These are phyloP conservation scores for Cololabis saira DNA, from an alignment of 2,113 vertebrate species.

Conservation along the genomic window DNA sequence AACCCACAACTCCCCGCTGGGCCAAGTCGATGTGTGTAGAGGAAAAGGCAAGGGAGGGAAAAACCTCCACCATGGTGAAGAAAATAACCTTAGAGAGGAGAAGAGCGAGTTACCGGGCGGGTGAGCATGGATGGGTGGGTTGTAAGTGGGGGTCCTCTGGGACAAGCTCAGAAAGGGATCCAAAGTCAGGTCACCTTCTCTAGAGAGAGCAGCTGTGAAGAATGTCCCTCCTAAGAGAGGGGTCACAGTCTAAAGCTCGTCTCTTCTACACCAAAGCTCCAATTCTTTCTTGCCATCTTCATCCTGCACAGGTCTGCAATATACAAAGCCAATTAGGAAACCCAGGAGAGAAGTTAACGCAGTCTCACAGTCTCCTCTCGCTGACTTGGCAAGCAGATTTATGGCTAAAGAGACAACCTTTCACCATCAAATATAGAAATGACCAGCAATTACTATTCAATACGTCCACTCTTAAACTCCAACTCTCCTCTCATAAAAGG, in stretches of 20 bases:
- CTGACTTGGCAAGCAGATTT: conserved; percentile 77
- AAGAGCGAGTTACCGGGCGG: conserved; percentile 11
- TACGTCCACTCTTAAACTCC: conserved; percentile 48
- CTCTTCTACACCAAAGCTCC: conserved; percentile 60
- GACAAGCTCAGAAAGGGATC: conserved; percentile 59
- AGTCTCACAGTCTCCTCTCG: conserved; percentile 66
- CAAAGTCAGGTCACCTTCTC: conserved; percentile 76
- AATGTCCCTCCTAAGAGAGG: conserved; percentile 66
- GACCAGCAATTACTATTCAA: conserved; percentile 70
- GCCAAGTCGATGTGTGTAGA: conserved; percentile 53
- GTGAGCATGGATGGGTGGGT: conserved; percentile 25
- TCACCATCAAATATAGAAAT: conserved; percentile 69
- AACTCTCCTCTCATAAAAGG: conserved; percentile 62
- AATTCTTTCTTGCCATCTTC: conserved; percentile 62
- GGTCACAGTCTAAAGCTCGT: conserved; percentile 70
- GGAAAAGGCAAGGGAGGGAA: conserved; percentile 27
- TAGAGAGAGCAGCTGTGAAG: conserved; percentile 76
- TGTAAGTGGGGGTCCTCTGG: conserved; percentile 51
- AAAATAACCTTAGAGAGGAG: conserved; percentile 69
- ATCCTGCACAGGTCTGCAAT: conserved; percentile 75
- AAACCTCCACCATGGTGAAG: conserved; percentile 49
- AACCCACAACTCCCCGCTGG: conserved; percentile 66
- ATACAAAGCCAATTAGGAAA: conserved; percentile 82
- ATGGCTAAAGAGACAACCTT: conserved; percentile 73
- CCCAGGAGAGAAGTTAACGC: conserved; percentile 68